Evolutionary conservation across 1,140 invertebrate species (phyloP).

Genomic region (Choristoneura fumiferana): DNA sequence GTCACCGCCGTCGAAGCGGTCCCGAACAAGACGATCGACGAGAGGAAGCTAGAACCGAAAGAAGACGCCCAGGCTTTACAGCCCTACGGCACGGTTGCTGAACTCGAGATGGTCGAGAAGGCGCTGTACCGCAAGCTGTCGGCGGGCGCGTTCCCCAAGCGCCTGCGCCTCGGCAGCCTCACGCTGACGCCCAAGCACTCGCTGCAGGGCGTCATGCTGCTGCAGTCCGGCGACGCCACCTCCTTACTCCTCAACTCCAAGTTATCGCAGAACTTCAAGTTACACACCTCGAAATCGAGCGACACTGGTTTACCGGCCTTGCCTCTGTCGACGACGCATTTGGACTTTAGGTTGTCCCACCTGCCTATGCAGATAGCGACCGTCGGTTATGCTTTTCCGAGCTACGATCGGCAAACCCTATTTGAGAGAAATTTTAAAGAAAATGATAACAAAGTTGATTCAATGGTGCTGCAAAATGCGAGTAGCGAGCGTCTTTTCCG

Average conservation of each 20-base stretch:
- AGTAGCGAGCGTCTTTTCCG: too few relatives aligned
- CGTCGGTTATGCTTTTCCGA: slow-evolving; percentile 53
- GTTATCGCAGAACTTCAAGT: slow-evolving; percentile 33
- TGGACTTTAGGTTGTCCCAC: slow-evolving; percentile 37
- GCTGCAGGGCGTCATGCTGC: slow-evolving; percentile 41
- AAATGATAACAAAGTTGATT: too few relatives aligned
- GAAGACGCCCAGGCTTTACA: background rate
- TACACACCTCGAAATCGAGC: background rate
- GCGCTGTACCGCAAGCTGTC: slow-evolving; percentile 42
- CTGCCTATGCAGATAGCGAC: slow-evolving; percentile 54
- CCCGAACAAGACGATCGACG: slow-evolving; percentile 29
- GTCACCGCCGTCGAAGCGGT: slow-evolving; percentile 40
- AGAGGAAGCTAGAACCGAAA: slow-evolving; percentile 26
- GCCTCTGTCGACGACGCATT: slow-evolving; percentile 37
- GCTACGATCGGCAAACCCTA: slow-evolving; percentile 13
- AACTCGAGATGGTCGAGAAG: slow-evolving; percentile 45
- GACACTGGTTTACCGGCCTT: slow-evolving; percentile 32
- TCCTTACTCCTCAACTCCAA: slow-evolving; percentile 45
- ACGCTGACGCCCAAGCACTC: slow-evolving; percentile 58
- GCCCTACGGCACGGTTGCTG: slow-evolving; percentile 29
- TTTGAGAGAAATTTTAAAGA: too few relatives aligned
- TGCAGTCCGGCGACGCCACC: slow-evolving; percentile 52
- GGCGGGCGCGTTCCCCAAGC: slow-evolving; percentile 45
- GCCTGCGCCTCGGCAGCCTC: slow-evolving; percentile 50
- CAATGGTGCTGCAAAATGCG: too few relatives aligned